Evolutionary conservation across 2,113 vertebrate species (phyloP).

Genomic region (Malaclemys terrapin): DNA sequence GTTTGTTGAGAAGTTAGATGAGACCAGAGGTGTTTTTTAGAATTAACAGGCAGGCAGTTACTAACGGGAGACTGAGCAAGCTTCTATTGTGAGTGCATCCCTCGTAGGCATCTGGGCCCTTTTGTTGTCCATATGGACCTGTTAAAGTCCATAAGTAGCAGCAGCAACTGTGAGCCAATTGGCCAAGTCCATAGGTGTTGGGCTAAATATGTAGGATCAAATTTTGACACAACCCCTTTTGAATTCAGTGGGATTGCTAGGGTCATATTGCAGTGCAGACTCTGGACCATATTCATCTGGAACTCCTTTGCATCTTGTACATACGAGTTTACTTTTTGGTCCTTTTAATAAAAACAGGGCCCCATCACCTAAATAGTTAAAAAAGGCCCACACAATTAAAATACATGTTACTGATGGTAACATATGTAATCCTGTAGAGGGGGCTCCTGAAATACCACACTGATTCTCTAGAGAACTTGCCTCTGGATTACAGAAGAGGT

Average conservation of each 20-base stretch:
- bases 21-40: background rate
- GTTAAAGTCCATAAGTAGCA: background rate
- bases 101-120: background rate
- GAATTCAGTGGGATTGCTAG: background rate
- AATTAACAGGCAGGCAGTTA: background rate
- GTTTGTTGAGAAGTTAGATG: background rate
- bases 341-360: background rate
- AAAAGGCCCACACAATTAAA: background rate
- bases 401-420: background rate
- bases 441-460: no score
- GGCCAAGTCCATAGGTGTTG: background rate
- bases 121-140: background rate
- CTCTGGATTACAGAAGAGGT: no score
- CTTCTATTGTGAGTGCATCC: background rate
- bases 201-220: background rate
- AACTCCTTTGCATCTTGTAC: background rate
- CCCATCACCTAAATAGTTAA: background rate
- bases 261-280: background rate
- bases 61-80: background rate
- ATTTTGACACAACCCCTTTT: background rate
- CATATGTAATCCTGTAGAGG: background rate
- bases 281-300: background rate
- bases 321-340: background rate
- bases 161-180: background rate
- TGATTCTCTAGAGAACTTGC: no score